Conservation (phyloP, 2,113 vertebrate genomes). For the Glaucomys volans region DNA sequence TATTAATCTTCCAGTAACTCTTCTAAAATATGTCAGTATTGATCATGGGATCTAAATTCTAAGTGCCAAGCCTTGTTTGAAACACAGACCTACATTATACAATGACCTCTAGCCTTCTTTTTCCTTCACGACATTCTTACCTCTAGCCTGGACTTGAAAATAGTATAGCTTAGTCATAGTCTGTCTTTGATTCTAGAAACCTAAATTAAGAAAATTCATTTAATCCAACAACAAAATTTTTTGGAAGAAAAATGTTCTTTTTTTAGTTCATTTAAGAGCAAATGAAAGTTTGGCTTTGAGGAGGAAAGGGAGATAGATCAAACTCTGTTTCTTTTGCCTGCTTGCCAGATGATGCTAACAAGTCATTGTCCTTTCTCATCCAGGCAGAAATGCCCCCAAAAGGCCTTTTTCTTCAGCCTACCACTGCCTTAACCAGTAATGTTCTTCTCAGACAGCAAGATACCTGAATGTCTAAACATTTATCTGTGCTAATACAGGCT, state of each 20-base stretch:
- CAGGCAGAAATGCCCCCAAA: conserved; percentile 62
- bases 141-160: conserved; percentile 34
- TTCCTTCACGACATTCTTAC: background rate
- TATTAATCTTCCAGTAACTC: conserved; percentile 28
- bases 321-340: conserved; percentile 61
- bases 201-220: conserved; percentile 49
- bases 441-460: conserved; percentile 74
- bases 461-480: conserved; percentile 84
- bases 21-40: background rate
- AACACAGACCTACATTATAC: background rate
- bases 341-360: conserved; percentile 62
- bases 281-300: conserved; percentile 63
- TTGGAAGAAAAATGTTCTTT: background rate
- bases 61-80: conserved; percentile 26
- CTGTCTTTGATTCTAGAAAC: conserved; percentile 29
- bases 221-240: conserved; percentile 58
- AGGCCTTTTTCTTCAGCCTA: conserved; percentile 61
- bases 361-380: background rate
- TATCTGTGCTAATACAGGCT: conserved; percentile 82
- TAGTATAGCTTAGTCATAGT: conserved; percentile 40
- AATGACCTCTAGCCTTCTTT: background rate
- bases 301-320: conserved; percentile 61
- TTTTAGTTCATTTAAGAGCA: conserved; percentile 48
- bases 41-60: background rate
- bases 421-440: conserved; percentile 63